phyloP scores from a whole-genome alignment of 2,797 vertebrate species.

The Tapirus indicus region DNA sequence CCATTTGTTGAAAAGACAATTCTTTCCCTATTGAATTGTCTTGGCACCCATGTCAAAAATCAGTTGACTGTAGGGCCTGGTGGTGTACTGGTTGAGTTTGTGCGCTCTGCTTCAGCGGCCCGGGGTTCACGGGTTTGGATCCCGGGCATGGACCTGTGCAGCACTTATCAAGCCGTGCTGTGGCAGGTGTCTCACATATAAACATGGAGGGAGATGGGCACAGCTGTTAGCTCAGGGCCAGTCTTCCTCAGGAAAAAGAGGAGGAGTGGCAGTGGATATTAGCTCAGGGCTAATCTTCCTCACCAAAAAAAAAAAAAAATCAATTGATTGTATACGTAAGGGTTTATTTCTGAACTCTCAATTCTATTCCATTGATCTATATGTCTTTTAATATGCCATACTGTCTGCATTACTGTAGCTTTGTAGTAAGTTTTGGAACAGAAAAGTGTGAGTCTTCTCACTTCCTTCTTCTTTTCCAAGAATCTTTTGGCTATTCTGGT shows the following conservation, averaged over 20 bases:
- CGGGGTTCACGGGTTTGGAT: too few species aligned
- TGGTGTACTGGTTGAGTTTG: too few species aligned
- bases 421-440: constrained; percentile 25
- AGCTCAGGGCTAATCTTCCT: too few species aligned
- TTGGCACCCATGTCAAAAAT: background rate
- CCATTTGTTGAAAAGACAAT: background rate
- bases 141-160: too few species aligned
- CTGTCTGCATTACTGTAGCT: background rate
- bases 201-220: too few species aligned
- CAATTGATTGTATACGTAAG: background rate
- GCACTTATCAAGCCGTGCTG: too few species aligned
- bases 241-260: too few species aligned
- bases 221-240: too few species aligned
- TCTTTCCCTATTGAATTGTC: background rate
- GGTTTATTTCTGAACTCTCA: background rate
- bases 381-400: background rate
- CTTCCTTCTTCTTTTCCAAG: background rate
- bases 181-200: too few species aligned
- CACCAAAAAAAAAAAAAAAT: background rate
- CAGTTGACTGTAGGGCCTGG: background rate
- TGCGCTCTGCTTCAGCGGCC: too few species aligned
- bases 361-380: background rate
- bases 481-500: background rate
- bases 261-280: too few species aligned
- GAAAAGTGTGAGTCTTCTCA: background rate